phyloP scores from a whole-genome alignment of 2,888 invertebrate species.

The Temnothorax rugatulus region DNA sequence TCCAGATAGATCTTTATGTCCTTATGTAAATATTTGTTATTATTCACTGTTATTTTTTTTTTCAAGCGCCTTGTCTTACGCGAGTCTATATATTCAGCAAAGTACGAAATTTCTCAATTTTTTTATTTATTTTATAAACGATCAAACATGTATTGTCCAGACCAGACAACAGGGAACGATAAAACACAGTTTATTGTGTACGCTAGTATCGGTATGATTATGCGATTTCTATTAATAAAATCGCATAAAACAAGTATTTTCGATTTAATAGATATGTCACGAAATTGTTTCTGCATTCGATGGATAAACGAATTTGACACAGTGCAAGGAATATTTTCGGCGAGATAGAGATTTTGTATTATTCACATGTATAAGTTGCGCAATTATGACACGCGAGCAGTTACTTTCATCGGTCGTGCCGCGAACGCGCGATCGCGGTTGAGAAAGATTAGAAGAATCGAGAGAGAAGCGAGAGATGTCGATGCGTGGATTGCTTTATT shows the following conservation, averaged over 20 bases:
- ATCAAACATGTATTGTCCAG: background rate
- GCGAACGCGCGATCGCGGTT: constrained; percentile 55
- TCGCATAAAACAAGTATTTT: background rate
- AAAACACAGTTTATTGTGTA: background rate
- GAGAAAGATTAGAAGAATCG: constrained; percentile 76
- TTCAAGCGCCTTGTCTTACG: background rate
- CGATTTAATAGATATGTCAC: background rate
- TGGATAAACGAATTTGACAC: constrained; percentile 13
- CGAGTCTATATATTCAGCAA: background rate
- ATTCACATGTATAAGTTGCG: constrained; percentile 54
- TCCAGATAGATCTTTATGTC: background rate
- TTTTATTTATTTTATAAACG: background rate
- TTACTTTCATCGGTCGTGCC: constrained; percentile 66
- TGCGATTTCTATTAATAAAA: background rate
- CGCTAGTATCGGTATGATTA: background rate
- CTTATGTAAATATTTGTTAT: constrained; percentile 15
- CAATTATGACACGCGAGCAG: constrained; percentile 61
- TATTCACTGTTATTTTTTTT: background rate
- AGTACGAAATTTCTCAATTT: background rate
- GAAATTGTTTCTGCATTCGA: constrained; percentile 12
- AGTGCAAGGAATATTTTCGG: constrained; percentile 4
- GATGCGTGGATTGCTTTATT: constrained; percentile 81
- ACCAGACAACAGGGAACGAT: background rate
- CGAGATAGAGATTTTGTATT: constrained; percentile 46
- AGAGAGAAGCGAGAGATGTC: constrained; percentile 63